Base-by-base conservation (phyloP, 1,140 invertebrate genomes). In the Episyrphus balteatus region DNA sequence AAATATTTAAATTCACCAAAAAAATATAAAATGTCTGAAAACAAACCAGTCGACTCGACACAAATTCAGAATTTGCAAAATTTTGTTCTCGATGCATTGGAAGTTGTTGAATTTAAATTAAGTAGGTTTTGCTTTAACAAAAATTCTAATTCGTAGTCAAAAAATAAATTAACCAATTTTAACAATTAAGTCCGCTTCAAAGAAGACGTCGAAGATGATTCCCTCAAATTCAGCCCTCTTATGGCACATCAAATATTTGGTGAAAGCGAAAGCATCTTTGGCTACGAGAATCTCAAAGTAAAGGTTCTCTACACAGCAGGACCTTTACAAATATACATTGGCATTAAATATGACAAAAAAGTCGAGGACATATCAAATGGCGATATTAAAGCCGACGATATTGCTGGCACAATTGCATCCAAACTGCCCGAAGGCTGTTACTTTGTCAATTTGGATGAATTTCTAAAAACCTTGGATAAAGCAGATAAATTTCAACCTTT, bases 181-280 rank as follows among this genome's bases (percentile, higher is more conserved):
- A 47, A 42, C 54, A 46, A 59, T 63, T 43, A 67, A 86, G 81
- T 92, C 19, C 74, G 83, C 37, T 66, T 71, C 44, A 62, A 74
- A 32, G 60, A 78, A 15, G 88, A 92, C 64, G 60, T 92, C 15
- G 77, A 86, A 52, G 76, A 87, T 70, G 79, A 86, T 30, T 70
- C 73, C n/a, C 70, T 70, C 8, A 73, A 72, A 13, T 95, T 94
- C 66, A 75, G 79, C 42, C 88, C 92, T 8, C 84, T 86, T 43
- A 93, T 94, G 87, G 86, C 87, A 43, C 90, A 97, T 74, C 92
- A 96, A 71, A 78, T 95, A 14, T 96, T 94, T 73, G 91, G 91
- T 18, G 87, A 92, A 56, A 86, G 84, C 56, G 92, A 97, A 72
- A 86, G 79, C 49, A 92, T 96, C 64, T 95, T 94, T 76, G 93